Evolutionary conservation across 2,113 vertebrate species (phyloP).

Genomic region (Cnemophilus loriae): DNA sequence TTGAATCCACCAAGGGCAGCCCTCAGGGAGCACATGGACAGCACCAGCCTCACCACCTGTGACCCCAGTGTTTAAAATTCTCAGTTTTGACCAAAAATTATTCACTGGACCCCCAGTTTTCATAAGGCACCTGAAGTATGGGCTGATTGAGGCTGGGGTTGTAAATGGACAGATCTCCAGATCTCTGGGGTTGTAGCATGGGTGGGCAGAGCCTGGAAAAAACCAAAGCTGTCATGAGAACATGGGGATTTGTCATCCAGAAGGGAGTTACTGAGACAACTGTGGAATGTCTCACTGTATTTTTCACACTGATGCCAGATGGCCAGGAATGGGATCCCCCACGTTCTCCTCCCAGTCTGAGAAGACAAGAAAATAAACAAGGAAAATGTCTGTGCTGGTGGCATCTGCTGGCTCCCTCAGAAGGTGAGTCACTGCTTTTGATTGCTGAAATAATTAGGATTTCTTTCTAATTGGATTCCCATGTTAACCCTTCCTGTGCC

Average conservation of each 20-base stretch:
- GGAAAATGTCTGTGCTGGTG: background rate
- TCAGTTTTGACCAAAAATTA: background rate
- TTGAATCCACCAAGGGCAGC: background rate
- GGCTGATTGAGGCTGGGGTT: background rate
- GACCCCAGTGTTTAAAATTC: background rate
- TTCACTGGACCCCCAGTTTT: background rate
- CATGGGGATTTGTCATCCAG: background rate
- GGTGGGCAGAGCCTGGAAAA: background rate
- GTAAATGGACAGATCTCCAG: background rate
- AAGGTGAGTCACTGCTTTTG: slow-evolving; percentile 31
- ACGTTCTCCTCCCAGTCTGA: background rate
- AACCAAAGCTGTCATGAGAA: background rate
- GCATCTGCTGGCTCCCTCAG: background rate
- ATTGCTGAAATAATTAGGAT: background rate
- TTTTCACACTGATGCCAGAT: slow-evolving; percentile 46
- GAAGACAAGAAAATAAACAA: slow-evolving; percentile 31
- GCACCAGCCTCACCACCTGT: background rate
- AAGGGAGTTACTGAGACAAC: background rate
- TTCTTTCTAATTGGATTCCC: background rate
- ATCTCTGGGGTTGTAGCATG: background rate
- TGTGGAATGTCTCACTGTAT: background rate
- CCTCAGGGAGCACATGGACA: background rate
- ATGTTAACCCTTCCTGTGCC: background rate
- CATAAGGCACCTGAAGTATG: background rate
- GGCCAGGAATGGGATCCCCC: slow-evolving; percentile 35